These are phyloP conservation scores for Mimachlamys varia DNA, from an alignment of 2,888 invertebrate genomes.

Conservation along the genomic window DNA sequence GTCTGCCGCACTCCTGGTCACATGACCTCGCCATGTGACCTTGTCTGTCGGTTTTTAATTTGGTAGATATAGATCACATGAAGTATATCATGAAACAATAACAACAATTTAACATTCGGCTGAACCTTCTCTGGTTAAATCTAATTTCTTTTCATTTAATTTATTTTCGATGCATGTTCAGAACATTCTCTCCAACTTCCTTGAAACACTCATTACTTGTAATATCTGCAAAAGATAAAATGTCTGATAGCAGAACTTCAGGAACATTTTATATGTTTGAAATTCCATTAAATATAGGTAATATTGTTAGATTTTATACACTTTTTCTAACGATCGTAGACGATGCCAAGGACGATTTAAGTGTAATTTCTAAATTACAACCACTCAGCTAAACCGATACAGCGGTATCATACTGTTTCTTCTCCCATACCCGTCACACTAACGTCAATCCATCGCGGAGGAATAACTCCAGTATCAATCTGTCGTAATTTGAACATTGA, in stretches of 20 bases:
- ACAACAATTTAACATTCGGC: neutral
- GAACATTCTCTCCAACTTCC: neutral
- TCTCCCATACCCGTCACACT: neutral
- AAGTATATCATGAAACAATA: neutral
- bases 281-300: slow-evolving; percentile 29
- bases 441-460: neutral
- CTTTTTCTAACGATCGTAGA: neutral
- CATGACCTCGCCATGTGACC: slow-evolving; percentile 25
- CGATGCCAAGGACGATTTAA: neutral
- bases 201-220: slow-evolving; percentile 13
- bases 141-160: slow-evolving; percentile 1
- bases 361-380: neutral
- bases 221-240: neutral
- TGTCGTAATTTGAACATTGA: neutral
- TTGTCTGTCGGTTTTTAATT: slow-evolving; percentile 29
- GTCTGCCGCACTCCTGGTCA: slow-evolving; percentile 4
- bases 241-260: neutral
- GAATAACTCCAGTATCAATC: neutral
- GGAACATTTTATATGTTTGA: slow-evolving; percentile 15
- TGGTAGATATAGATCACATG: slow-evolving; percentile 7
- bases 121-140: slow-evolving; percentile 6
- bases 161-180: neutral
- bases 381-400: neutral
- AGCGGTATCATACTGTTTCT: neutral
- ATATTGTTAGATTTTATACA: neutral